phyloP scores from a whole-genome alignment of 2,888 invertebrate species.

The Ommatoiulus sabulosus region DNA sequence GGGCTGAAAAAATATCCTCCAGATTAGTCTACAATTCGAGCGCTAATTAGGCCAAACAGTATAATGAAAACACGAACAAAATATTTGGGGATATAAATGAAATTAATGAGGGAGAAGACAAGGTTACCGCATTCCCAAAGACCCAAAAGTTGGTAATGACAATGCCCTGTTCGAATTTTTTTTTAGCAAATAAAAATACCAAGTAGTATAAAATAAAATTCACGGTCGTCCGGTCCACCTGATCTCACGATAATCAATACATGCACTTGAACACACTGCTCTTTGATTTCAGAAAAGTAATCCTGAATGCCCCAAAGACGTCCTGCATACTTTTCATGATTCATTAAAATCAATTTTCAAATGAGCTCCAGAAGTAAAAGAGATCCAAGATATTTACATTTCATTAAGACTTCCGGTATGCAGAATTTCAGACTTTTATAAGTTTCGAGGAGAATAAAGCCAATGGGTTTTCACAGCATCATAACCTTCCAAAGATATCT shows the following conservation, averaged over 20 bases:
- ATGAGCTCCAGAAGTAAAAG: too few species aligned
- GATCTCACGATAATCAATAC: neutral
- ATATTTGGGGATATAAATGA: neutral
- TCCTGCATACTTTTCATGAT: too few species aligned
- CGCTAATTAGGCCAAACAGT: neutral
- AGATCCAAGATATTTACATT: too few species aligned
- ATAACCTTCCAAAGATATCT: too few species aligned
- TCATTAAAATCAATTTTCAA: too few species aligned
- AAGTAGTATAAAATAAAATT: neutral
- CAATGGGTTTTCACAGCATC: too few species aligned
- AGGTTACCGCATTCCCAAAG: conserved; percentile 29
- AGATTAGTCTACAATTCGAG: neutral
- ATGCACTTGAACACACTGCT: neutral
- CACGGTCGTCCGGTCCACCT: neutral
- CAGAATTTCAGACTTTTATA: too few species aligned
- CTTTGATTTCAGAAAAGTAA: too few species aligned
- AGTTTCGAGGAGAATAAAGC: too few species aligned
- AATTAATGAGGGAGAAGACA: neutral
- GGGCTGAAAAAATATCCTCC: neutral
- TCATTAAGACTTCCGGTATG: too few species aligned
- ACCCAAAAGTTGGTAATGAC: neutral
- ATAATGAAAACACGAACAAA: neutral
- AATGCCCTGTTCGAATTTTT: conserved; percentile 13
- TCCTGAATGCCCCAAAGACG: too few species aligned
- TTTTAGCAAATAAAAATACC: neutral